Base-by-base conservation (phyloP, 2,888 invertebrate genomes). In the Acanthosepion lycidas region DNA sequence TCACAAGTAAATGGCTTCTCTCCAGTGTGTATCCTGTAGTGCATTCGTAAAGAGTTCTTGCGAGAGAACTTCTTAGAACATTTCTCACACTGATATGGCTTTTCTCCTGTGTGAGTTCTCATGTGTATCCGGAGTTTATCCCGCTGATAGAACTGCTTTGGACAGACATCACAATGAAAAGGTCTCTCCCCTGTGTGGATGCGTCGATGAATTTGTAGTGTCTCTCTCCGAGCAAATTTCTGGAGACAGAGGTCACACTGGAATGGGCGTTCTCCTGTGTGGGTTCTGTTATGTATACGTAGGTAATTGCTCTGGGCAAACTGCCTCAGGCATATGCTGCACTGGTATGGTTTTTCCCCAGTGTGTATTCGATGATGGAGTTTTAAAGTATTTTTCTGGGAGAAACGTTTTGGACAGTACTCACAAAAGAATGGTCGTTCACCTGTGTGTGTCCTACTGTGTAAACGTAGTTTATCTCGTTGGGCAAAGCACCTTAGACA, bases 151-250 rank as follows among this genome's bases (percentile, higher is more conserved):
- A 94, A 94, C 33, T 55, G 48, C 94, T 94, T 94, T 23, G 42
- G 59, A 26, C 94, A 94, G 3, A 9, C 9, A 0, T 64, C 94
- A 42, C 94, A 94, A n/a, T 94, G 55, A 42, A 64, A 94, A 0
- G 93, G 93, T 23, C n/a, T 51, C 93, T 93, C 94, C 33, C 94
- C 94, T 0, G 94, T 94, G 42, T 94, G 94, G 26, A 64, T 94
- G 28, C 64, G 28, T 6, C 23, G 59, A 94, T 94, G 94, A 6
- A 55, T 55, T 42, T 33, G 28, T 12, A 97, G 95, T 97, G 97
- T 59, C 97, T 97, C 23, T 97, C 95, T 97, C 97, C 96, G 28
- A 53, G 53, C 93, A 53, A 93, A 93, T 53, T 51, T 93, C 26
- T 93, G 49, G 28, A 18, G 51, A n/a, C 93, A 93, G 49, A 93